These are phyloP conservation scores for Distichodus sexfasciatus DNA, from an alignment of 2,797 vertebrate genomes.

Conservation along the genomic window DNA sequence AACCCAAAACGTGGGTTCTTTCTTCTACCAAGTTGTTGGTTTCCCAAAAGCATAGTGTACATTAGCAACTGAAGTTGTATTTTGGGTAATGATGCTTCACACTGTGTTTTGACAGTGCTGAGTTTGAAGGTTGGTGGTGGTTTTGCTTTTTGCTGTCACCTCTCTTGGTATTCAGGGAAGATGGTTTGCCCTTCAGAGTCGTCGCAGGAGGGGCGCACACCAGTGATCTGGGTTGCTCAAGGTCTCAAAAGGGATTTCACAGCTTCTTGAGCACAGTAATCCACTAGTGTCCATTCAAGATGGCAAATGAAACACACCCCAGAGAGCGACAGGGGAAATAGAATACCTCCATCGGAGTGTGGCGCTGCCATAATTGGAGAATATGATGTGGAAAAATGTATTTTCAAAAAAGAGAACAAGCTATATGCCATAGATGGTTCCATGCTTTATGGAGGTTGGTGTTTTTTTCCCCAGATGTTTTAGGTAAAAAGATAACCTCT, in stretches of 20 bases:
- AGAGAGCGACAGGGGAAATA: conserved; percentile 56
- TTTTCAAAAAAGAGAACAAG: too few species aligned
- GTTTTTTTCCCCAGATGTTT: too few species aligned
- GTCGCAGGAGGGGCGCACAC: conserved; percentile 59
- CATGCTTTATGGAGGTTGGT: too few species aligned
- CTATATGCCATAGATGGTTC: too few species aligned
- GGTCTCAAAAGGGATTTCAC: conserved; percentile 73
- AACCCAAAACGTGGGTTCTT: too few species aligned
- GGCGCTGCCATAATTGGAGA: conserved; percentile 14
- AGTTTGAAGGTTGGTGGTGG: not conserved
- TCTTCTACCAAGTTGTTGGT: too few species aligned
- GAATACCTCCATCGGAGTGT: conserved; percentile 48
- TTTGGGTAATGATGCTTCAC: too few species aligned
- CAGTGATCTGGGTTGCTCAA: conserved; percentile 67
- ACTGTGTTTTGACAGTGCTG: conserved; percentile 3
- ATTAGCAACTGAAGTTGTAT: too few species aligned
- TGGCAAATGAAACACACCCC: conserved; percentile 67
- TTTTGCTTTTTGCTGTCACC: not conserved
- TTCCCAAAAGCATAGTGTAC: too few species aligned
- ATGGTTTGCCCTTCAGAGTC: conserved; percentile 55
- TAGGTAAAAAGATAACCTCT: too few species aligned
- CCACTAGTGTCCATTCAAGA: conserved; percentile 69
- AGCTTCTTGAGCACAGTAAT: conserved; percentile 73
- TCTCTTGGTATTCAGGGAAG: conserved; percentile 63
- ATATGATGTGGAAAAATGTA: conserved; percentile 31